Evolutionary conservation across 1,140 invertebrate genomes (phyloP).

Genomic region (Hylaeus volcanicus): DNA sequence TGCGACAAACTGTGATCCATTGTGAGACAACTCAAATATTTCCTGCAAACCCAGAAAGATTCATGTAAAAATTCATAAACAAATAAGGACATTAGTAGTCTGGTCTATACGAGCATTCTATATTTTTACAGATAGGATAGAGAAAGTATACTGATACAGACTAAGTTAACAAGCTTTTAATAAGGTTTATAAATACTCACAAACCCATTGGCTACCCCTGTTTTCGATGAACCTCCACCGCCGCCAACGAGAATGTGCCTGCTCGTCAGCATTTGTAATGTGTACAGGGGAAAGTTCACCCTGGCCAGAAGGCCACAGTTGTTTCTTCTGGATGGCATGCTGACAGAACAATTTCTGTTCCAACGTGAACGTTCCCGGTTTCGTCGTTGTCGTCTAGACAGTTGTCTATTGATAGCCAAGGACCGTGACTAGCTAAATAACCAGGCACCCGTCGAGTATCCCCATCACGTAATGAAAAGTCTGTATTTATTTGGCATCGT

Average conservation of each 20-base stretch:
- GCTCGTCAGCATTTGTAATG: constrained; percentile 93
- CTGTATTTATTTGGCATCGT: background rate
- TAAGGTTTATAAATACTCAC: constrained; percentile 81
- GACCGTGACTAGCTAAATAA: constrained; percentile 1
- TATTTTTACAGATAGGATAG: too few relatives aligned
- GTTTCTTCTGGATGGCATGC: constrained; percentile 78
- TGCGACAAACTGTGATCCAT: constrained; percentile 89
- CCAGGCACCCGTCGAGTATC: background rate
- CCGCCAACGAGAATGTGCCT: constrained; percentile 96
- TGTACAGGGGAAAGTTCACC: constrained; percentile 96
- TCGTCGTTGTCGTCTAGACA: background rate
- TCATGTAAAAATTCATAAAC: background rate
- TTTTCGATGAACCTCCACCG: constrained; percentile 96
- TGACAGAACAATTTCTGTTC: background rate
- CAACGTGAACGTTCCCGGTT: background rate
- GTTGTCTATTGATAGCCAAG: constrained; percentile 20
- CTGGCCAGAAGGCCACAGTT: constrained; percentile 87
- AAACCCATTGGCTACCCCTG: constrained; percentile 97
- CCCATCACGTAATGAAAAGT: background rate
- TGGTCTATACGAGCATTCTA: too few relatives aligned
- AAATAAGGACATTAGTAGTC: too few relatives aligned
- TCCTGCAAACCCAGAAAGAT: constrained; percentile 82
- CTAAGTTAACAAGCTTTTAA: background rate
- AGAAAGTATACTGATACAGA: too few relatives aligned
- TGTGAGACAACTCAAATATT: constrained; percentile 93